Evolutionary conservation across 2,888 invertebrate species (phyloP).

Genomic region (Amblyjoppa proteus): DNA sequence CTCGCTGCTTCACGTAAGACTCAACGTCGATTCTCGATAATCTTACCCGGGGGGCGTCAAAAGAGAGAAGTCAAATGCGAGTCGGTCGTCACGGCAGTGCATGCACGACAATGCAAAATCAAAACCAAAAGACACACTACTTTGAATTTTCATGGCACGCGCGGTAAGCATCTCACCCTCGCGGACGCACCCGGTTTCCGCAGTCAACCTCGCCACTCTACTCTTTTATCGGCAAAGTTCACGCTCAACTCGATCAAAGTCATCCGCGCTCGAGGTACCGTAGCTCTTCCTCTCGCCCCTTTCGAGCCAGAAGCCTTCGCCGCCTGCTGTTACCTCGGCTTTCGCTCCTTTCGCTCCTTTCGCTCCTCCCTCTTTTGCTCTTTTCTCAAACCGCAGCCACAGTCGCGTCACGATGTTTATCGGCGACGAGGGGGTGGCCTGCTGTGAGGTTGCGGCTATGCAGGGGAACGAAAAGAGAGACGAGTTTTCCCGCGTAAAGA

Average conservation of each 20-base stretch:
- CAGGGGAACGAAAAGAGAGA: neutral
- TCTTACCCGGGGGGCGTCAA: neutral
- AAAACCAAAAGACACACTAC: slow-evolving; percentile 39
- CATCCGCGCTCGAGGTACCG: slow-evolving; percentile 41
- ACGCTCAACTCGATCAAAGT: slow-evolving; percentile 66
- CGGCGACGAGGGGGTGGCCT: slow-evolving; percentile 23
- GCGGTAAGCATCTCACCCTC: slow-evolving; percentile 31
- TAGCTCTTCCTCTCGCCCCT: slow-evolving; percentile 1
- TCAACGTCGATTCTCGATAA: neutral
- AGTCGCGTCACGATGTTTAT: slow-evolving; percentile 41
- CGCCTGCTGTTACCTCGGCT: slow-evolving; percentile 3
- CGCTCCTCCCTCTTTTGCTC: slow-evolving; percentile 9
- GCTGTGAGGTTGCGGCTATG: neutral
- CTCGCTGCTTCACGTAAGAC: neutral
- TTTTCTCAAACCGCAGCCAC: slow-evolving; percentile 30
- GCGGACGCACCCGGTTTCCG: slow-evolving; percentile 41
- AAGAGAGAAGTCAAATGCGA: neutral
- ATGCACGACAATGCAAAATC: neutral
- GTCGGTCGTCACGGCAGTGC: neutral
- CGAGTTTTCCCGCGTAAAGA: neutral
- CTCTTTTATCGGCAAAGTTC: slow-evolving; percentile 64
- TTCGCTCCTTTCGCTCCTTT: slow-evolving; percentile 9
- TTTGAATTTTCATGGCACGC: slow-evolving; percentile 43
- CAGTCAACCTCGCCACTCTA: slow-evolving; percentile 39
- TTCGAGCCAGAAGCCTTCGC: neutral